Conservation (phyloP, 2,888 invertebrate genomes). For the Clanis bilineata region DNA sequence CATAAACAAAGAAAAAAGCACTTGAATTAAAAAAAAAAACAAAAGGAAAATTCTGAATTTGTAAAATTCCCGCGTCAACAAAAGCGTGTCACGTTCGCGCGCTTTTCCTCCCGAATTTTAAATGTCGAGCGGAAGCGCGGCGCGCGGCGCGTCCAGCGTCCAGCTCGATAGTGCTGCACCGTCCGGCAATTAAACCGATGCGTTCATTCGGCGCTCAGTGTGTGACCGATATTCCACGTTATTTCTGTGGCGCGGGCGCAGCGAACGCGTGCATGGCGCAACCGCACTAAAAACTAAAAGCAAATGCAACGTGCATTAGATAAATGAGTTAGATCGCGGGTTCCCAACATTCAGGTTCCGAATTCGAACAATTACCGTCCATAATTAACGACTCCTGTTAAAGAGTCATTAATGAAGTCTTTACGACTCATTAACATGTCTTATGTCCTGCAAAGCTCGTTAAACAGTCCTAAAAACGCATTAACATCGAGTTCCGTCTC, state of each 20-base stretch:
- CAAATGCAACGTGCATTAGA: conserved; percentile 54
- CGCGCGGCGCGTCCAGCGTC: conserved; percentile 67
- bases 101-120: conserved; percentile 51
- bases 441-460: background rate
- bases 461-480: background rate
- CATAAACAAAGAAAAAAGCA: background rate
- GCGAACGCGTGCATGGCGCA: conserved; percentile 67
- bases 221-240: conserved; percentile 80
- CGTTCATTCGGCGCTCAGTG: conserved; percentile 66
- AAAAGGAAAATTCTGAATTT: background rate
- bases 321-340: conserved; percentile 9
- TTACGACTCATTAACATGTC: background rate
- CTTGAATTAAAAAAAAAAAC: background rate
- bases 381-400: background rate
- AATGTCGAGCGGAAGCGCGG: conserved; percentile 65
- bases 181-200: conserved; percentile 71
- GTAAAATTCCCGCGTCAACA: conserved; percentile 2
- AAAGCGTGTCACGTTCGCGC: conserved; percentile 47
- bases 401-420: background rate
- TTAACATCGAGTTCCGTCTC: background rate
- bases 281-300: conserved; percentile 75
- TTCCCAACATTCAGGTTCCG: conserved; percentile 9
- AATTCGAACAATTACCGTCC: background rate
- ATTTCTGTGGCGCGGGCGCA: conserved; percentile 65
- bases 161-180: conserved; percentile 66